Conservation (phyloP, 1,140 invertebrate species). For the Polyergus mexicanus region DNA sequence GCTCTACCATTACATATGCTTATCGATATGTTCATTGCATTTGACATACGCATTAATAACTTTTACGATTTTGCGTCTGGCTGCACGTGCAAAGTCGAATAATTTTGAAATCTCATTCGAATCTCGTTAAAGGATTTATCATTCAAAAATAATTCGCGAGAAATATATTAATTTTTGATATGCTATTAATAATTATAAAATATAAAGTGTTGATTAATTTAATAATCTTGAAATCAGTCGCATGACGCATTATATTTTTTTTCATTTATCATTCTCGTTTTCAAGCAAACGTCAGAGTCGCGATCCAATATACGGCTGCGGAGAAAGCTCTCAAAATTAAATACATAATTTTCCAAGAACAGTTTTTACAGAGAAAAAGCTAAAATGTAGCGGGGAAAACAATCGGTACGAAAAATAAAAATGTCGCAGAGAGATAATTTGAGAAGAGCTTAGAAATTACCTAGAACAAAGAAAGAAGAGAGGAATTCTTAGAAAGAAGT, state of each 20-base stretch:
- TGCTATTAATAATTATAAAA: neutral
- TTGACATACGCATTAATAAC: neutral
- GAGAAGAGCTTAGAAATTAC: neutral
- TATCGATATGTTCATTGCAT: neutral
- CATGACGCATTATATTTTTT: too few relatives aligned
- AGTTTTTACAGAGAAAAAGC: slow-evolving; percentile 6
- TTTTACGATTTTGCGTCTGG: too few relatives aligned
- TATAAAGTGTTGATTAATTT: neutral
- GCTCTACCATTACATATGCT: neutral
- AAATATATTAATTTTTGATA: neutral
- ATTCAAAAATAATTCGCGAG: neutral
- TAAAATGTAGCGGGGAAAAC: slow-evolving; percentile 7
- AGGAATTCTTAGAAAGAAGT: slow-evolving; percentile 40
- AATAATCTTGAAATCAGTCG: neutral
- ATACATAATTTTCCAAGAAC: neutral
- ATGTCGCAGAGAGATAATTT: neutral
- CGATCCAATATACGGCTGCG: too few relatives aligned
- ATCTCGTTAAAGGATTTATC: too few relatives aligned
- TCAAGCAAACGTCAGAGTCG: too few relatives aligned
- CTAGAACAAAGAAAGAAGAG: neutral
- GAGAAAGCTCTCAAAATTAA: too few relatives aligned
- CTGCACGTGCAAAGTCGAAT: too few relatives aligned
- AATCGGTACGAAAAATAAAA: slow-evolving; percentile 3
- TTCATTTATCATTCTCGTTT: too few relatives aligned
- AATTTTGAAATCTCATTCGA: too few relatives aligned